Conservation (phyloP, 2,113 vertebrate genomes). For the Heloderma charlesbogerti region DNA sequence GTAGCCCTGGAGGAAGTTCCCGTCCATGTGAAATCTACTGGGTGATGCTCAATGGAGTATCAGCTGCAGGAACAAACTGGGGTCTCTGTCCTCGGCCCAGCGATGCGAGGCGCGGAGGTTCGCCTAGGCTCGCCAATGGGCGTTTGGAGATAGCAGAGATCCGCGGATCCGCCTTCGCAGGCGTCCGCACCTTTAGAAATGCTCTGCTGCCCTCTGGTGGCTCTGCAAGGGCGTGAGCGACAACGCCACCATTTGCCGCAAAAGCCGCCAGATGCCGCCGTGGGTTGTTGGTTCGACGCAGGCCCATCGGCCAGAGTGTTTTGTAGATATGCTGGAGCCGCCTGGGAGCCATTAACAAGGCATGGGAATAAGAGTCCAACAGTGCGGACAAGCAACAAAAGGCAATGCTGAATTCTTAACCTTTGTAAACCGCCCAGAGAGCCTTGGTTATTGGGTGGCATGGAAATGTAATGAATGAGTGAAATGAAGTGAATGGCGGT, state of each 20-base stretch:
- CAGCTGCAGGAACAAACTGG: not conserved
- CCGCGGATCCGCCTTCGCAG: not conserved
- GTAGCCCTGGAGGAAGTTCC: not conserved
- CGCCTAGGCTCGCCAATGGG: not conserved
- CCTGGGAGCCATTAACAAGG: not conserved
- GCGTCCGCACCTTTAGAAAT: not conserved
- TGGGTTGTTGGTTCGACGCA: not conserved
- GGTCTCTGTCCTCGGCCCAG: not conserved
- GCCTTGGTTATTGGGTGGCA: too few species aligned
- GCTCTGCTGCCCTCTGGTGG: slow-evolving; percentile 81
- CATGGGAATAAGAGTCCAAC: not conserved
- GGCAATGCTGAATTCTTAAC: not conserved
- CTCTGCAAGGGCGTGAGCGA: slow-evolving; percentile 24
- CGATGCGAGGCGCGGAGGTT: too few species aligned
- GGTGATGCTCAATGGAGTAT: not conserved
- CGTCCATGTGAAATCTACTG: not conserved
- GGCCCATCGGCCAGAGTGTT: not conserved
- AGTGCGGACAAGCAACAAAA: not conserved
- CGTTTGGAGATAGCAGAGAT: not conserved
- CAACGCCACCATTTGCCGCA: not conserved
- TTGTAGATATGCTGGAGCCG: not conserved
- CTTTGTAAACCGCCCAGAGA: too few species aligned
- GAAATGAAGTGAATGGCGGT: too few species aligned
- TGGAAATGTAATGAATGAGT: too few species aligned
- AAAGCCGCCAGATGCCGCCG: too few species aligned